Evolutionary conservation across 2,113 vertebrate species (phyloP).

Genomic region (Aegithalos caudatus): DNA sequence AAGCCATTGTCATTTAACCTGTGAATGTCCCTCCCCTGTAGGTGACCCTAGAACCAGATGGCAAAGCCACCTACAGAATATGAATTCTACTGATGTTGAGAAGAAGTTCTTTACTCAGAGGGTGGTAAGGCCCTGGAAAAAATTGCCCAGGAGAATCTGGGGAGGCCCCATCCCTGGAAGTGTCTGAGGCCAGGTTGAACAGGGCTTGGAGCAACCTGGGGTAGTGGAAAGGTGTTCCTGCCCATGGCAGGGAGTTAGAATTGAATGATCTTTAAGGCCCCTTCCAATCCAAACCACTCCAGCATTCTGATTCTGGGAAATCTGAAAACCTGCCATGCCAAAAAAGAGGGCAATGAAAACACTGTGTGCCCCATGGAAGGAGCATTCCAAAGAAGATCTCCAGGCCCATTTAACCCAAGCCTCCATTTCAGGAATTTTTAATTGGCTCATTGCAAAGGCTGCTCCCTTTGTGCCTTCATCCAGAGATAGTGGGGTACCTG

Average conservation of each 20-base stretch:
- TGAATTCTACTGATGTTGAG: neutral
- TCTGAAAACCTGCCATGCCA: neutral
- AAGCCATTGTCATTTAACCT: rapidly evolving
- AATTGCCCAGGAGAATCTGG: neutral
- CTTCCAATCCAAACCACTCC: neutral
- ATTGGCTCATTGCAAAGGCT: neutral
- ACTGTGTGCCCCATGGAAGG: rapidly evolving
- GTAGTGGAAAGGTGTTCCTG: neutral
- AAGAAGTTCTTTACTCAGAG: neutral
- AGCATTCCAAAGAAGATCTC: neutral
- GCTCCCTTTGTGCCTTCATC: neutral
- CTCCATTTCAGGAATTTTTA: neutral
- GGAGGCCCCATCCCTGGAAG: neutral
- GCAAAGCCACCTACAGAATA: neutral
- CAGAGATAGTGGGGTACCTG: neutral
- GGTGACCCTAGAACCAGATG: neutral
- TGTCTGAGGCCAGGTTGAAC: neutral
- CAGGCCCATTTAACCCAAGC: neutral
- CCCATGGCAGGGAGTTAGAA: neutral
- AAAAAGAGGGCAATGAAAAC: rapidly evolving
- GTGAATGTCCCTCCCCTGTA: neutral
- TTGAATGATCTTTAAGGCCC: too few relatives aligned
- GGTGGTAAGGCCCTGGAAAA: neutral
- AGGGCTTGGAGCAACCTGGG: neutral
- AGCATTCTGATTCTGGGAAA: neutral